These are phyloP conservation scores for Tringa solitaria DNA, from an alignment of 2,113 vertebrate species.

Conservation along the genomic window DNA sequence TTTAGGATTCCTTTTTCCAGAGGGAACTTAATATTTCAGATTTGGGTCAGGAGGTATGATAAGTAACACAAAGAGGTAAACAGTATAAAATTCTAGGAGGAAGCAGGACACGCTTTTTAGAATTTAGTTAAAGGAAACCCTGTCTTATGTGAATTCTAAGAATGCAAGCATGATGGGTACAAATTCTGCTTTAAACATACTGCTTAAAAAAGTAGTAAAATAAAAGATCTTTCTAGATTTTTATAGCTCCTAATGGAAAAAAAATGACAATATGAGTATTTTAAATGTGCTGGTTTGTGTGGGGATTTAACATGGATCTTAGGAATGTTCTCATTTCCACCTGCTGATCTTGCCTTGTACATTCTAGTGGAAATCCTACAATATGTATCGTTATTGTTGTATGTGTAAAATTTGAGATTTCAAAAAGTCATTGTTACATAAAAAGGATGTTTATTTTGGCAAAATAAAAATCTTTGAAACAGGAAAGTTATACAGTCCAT, in stretches of 20 bases:
- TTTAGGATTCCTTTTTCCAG: conserved; percentile 29
- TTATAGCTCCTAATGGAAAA: neutral
- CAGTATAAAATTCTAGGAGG: neutral
- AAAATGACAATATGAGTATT: neutral
- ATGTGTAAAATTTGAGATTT: neutral
- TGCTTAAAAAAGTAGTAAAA: neutral
- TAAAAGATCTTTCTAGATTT: neutral
- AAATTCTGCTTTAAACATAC: neutral
- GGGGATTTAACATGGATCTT: neutral
- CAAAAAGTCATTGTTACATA: neutral
- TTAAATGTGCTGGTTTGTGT: neutral
- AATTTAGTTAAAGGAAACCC: neutral
- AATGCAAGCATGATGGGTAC: neutral
- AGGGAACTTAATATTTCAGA: conserved; percentile 35
- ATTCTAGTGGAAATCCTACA: neutral
- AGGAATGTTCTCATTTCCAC: neutral
- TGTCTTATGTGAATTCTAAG: neutral
- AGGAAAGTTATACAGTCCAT: conserved; percentile 37
- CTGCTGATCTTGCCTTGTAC: neutral
- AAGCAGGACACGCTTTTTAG: neutral
- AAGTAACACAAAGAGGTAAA: conserved; percentile 46
- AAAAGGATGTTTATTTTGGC: conserved; percentile 21
- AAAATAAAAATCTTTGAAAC: conserved; percentile 42
- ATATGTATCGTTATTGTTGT: neutral
- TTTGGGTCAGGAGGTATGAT: conserved; percentile 15